phyloP scores from a whole-genome alignment of 2,888 invertebrate genomes.

The Rutpela maculata region DNA sequence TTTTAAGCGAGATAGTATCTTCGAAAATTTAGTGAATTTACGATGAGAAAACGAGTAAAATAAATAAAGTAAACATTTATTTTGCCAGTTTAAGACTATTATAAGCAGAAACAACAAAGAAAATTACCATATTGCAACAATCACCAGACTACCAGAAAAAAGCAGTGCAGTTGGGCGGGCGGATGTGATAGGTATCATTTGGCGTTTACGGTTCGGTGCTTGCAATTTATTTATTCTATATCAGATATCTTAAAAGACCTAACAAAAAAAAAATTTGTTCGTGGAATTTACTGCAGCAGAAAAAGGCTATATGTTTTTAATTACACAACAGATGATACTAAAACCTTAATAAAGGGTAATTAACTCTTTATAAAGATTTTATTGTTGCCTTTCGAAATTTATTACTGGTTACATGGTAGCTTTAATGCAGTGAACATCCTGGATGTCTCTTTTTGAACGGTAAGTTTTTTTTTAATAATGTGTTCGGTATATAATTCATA shows the following conservation, averaged over 20 bases:
- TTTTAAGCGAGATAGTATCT: conserved; percentile 4
- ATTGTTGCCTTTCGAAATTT: neutral
- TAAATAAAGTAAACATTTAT: conserved; percentile 6
- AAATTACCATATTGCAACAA: conserved; percentile 41
- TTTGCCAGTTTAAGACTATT: conserved; percentile 7
- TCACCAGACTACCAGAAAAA: conserved; percentile 34
- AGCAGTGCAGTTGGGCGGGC: conserved; percentile 36
- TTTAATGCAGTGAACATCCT: conserved; percentile 18
- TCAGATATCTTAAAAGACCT: conserved; percentile 28
- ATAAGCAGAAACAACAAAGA: conserved; percentile 32
- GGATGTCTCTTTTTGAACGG: neutral
- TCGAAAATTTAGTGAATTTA: conserved; percentile 30
- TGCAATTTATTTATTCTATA: conserved; percentile 35
- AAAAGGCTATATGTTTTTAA: conserved; percentile 31
- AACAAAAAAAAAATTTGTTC: conserved; percentile 29
- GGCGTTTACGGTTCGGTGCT: conserved; percentile 37
- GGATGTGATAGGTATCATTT: conserved; percentile 41
- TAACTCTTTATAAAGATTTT: conserved; percentile 15
- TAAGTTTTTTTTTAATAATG: neutral
- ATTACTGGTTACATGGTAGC: neutral
- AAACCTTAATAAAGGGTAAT: conserved; percentile 31
- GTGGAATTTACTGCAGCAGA: conserved; percentile 27
- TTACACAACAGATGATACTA: conserved; percentile 24
- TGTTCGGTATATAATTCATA: neutral
- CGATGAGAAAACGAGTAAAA: conserved; percentile 17